Percentiles rank a stretch among this genome's conserved stretches.
Evolutionary conservation across 2,113 vertebrate genomes (phyloP).

Genomic region (Caracal caracal): DNA sequence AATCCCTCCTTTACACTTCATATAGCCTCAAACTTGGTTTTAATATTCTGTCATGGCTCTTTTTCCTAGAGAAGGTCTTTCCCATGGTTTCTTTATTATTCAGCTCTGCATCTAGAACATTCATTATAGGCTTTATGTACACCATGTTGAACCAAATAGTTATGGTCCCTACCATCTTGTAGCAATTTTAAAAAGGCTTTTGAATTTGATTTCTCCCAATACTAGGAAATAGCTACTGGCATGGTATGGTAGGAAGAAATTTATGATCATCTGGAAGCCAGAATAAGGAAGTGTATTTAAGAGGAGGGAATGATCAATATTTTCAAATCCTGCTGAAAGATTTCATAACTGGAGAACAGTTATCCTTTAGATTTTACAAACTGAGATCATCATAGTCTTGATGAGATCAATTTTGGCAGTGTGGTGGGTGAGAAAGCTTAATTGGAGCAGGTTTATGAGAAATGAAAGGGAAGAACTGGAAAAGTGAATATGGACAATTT

Average conservation of each 20-base stretch:
- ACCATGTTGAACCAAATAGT: background rate
- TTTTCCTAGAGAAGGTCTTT: background rate
- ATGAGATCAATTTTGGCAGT: background rate
- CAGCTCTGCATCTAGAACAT: background rate
- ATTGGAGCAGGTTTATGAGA: background rate
- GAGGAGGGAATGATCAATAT: background rate
- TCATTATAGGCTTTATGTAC: background rate
- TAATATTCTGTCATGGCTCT: background rate
- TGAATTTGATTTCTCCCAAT: background rate
- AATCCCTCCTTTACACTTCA: background rate
- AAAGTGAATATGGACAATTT: background rate
- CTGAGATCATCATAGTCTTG: background rate
- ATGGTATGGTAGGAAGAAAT: background rate
- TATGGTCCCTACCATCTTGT: background rate
- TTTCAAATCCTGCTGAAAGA: background rate
- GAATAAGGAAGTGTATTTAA: background rate
- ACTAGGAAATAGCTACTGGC: background rate
- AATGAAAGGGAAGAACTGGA: background rate
- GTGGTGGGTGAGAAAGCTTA: background rate
- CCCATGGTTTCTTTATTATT: background rate
- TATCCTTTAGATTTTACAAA: background rate
- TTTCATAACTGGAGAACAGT: background rate
- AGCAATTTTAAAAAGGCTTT: background rate
- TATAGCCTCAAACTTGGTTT: background rate
- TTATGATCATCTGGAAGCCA: background rate